Conservation (phyloP, 2,113 vertebrate species). For the Sarotherodon lohbergeri region DNA sequence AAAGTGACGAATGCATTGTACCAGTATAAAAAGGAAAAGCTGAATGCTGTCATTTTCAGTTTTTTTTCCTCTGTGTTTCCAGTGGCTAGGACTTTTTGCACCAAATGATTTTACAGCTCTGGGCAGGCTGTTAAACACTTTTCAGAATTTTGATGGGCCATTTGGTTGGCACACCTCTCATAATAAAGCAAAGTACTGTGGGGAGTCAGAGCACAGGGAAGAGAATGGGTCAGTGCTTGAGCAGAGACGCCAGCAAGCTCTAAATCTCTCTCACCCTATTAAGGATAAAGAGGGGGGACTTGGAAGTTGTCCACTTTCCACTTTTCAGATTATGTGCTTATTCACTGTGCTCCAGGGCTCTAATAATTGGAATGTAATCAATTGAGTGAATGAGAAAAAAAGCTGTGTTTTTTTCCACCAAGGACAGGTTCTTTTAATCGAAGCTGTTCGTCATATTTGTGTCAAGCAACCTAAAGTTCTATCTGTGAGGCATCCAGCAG, state of each 20-base stretch:
- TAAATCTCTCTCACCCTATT: conserved; percentile 19
- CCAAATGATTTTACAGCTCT: neutral
- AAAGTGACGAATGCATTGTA: neutral
- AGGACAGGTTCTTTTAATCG: neutral
- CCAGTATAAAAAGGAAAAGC: neutral
- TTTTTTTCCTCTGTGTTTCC: neutral
- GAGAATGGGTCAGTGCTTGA: neutral
- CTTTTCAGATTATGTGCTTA: neutral
- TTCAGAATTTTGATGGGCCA: neutral
- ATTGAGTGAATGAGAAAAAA: neutral
- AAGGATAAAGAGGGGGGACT: neutral
- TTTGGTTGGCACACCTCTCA: neutral
- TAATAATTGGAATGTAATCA: conserved; percentile 16
- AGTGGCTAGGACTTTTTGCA: neutral
- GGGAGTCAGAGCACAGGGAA: neutral
- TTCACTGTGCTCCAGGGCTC: neutral
- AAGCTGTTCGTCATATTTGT: conserved; percentile 8
- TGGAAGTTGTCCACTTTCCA: conserved; percentile 20
- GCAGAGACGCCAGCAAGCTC: neutral
- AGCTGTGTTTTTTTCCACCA: neutral
- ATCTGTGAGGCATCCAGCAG: conserved; percentile 2
- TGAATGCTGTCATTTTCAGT: neutral
- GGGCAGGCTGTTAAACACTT: neutral
- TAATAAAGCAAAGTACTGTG: neutral
- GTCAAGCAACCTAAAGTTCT: neutral